Conservation (phyloP, 2,113 vertebrate species). For the Phaetusa simplex region DNA sequence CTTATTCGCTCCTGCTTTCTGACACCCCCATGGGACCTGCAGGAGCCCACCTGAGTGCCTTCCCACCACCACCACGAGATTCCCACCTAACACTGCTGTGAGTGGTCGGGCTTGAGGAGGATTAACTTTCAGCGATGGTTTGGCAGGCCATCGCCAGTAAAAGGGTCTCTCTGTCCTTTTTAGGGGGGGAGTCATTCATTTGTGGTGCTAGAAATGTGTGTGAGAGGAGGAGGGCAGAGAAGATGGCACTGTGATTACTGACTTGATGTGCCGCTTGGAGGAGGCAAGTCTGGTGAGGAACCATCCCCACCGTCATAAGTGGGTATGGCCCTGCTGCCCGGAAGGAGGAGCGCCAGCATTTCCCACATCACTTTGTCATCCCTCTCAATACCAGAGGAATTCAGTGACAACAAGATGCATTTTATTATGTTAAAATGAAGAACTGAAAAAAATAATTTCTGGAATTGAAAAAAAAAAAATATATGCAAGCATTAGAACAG, state of each 20-base stretch:
- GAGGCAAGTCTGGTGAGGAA: not conserved
- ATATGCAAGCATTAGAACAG: not conserved
- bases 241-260: not conserved
- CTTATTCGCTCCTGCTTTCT: not conserved
- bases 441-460: not conserved
- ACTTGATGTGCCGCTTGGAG: not conserved
- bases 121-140: not conserved
- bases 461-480: not conserved
- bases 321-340: not conserved
- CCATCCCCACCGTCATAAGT: not conserved
- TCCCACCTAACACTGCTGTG: not conserved
- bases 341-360: not conserved
- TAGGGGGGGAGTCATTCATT: not conserved
- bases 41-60: not conserved
- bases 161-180: not conserved
- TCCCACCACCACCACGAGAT: not conserved
- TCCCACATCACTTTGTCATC: not conserved
- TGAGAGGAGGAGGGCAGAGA: not conserved
- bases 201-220: not conserved
- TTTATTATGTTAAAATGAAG: not conserved
- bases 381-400: not conserved
- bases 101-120: not conserved
- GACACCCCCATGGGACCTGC: rapidly evolving
- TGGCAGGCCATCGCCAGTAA: not conserved
- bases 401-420: not conserved